Base-by-base conservation (phyloP, 1,140 invertebrate species). In the Trinorchestia longiramus region DNA sequence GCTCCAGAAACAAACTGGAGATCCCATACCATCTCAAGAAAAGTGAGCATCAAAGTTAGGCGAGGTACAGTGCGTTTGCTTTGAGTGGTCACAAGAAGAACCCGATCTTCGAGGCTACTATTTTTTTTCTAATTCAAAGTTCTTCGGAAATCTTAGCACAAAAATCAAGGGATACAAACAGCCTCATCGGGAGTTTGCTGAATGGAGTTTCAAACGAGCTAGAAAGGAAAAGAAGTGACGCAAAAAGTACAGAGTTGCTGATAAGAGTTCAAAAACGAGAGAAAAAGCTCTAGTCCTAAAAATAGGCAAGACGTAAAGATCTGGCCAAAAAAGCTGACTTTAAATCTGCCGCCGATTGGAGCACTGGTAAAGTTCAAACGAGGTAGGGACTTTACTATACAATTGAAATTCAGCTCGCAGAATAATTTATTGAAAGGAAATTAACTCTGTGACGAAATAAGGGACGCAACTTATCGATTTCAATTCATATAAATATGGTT, bases 111-210 rank as follows among this genome's bases (percentile, higher is more conserved):
- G 43, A 43, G 92, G 92, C 92, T 23, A 94, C 40, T 94, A 43
- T 94, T 94, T 94, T 94, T 19, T 47, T 94, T 47, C 43, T 94
- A 94, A 94, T 94, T 94, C 44, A 4, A 94, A 94, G 92, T 94
- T 94, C 88, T 94, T 47, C 36, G 43, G 43, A 94, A 94, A 94
- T 47, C 44, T 44, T 40, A 43, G 92, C 3, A 11, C 41, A 94
- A 94, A 94, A 94, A 94, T 44, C 43, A 44, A 6, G 40, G 44
- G 43, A n/a, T 94, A 45, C 92, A 45, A 94, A 94, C 92, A 94
- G 92, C 43, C 92, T 94, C 92, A 47, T 94, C 92, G 43, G 43
- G 44, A 94, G 92, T 94, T 94, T 44, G 92, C 44, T 40, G 43
- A 94, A 94, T 94, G 92, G 92, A 44, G 92, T 47, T 94, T 45